A percentile compares a stretch with the other conserved stretches of the same genome.
Conservation (phyloP, 1,140 invertebrate species). For the Leptinotarsa defecta region DNA sequence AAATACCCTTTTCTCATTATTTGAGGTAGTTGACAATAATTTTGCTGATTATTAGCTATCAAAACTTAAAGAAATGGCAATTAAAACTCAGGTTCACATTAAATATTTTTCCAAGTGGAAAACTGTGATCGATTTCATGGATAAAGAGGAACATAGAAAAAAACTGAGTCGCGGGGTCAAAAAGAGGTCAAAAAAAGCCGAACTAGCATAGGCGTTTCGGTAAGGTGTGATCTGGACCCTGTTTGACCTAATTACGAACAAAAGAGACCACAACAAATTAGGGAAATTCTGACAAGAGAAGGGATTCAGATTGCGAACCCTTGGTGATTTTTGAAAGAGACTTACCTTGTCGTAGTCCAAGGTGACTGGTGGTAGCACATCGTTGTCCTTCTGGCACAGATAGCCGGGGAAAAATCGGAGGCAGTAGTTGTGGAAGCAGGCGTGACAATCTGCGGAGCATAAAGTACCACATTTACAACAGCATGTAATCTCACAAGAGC, state of each 20-base stretch:
- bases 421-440: conserved; percentile 69
- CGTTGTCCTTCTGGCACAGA: conserved; percentile 63
- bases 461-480: conserved; percentile 67
- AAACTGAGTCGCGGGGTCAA: background rate
- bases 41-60: background rate
- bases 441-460: conserved; percentile 69
- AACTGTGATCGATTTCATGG: background rate
- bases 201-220: background rate
- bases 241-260: background rate
- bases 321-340: background rate
- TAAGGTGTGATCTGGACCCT: background rate
- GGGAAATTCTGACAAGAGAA: background rate
- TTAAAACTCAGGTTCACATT: background rate
- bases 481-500: conserved; percentile 60
- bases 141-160: background rate
- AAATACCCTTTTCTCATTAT: conserved; percentile 3
- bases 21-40: background rate
- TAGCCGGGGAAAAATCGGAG: conserved; percentile 61
- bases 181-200: background rate
- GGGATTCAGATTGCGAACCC: background rate
- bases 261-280: background rate
- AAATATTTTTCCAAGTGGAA: background rate
- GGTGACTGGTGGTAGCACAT: conserved; percentile 60
- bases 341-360: conserved; percentile 54
- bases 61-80: background rate